Conservation (phyloP, 2,797 vertebrate species). For the Ambastaia sidthimunki region DNA sequence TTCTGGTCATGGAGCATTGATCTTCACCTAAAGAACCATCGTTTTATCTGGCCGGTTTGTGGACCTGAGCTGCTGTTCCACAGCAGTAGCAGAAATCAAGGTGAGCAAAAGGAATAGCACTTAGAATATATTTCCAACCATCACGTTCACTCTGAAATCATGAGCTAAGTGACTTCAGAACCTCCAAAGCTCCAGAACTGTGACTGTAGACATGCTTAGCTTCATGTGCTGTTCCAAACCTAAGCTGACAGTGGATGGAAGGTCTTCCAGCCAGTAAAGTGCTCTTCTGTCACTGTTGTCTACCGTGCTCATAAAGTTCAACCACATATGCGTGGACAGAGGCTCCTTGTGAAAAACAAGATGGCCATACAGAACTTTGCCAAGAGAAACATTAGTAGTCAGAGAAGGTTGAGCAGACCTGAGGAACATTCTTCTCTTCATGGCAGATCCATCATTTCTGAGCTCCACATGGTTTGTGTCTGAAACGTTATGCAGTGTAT, state of each 20-base stretch:
- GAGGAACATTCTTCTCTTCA: slow-evolving; percentile 59
- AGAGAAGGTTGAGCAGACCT: slow-evolving; percentile 58
- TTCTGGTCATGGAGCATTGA: background rate
- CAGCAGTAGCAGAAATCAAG: slow-evolving; percentile 28
- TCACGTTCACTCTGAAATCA: slow-evolving; percentile 57
- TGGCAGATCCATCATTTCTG: slow-evolving; percentile 62
- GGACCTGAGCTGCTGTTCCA: slow-evolving; percentile 29
- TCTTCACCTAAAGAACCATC: background rate
- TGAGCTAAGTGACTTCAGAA: slow-evolving; percentile 55
- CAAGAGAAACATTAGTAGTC: slow-evolving; percentile 62
- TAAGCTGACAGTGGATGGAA: slow-evolving; percentile 55
- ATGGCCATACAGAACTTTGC: slow-evolving; percentile 60
- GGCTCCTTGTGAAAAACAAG: slow-evolving; percentile 65
- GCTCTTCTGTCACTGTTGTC: slow-evolving; percentile 64
- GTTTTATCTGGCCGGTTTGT: no score
- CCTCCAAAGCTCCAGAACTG: slow-evolving; percentile 35
- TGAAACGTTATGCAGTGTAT: slow-evolving; percentile 57
- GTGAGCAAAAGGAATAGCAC: slow-evolving; percentile 17
- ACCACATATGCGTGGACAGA: slow-evolving; percentile 64
- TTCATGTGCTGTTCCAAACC: slow-evolving; percentile 41
- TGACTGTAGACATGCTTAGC: slow-evolving; percentile 52
- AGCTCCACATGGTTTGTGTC: slow-evolving; percentile 63
- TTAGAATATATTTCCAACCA: slow-evolving; percentile 50
- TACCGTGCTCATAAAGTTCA: slow-evolving; percentile 62
- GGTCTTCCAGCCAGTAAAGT: slow-evolving; percentile 58